phyloP scores from a whole-genome alignment of 2,888 invertebrate species.

The Mythimna lalbum region DNA sequence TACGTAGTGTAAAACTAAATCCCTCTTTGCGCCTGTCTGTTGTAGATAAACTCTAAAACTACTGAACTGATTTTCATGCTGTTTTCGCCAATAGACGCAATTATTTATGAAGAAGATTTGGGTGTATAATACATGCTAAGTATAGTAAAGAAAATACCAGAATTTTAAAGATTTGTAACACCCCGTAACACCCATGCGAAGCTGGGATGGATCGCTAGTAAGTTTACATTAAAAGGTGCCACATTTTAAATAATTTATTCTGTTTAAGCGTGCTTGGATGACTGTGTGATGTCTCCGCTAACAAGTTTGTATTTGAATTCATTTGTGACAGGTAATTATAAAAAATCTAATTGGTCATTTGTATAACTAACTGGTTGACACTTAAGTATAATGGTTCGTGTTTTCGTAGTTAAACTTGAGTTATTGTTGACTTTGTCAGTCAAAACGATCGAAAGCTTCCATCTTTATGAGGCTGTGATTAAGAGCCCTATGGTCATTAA shows the following conservation, averaged over 20 bases:
- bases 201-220: no score
- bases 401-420: conserved; percentile 38
- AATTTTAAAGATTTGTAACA: no score
- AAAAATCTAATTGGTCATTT: conserved; percentile 42
- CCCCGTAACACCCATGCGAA: no score
- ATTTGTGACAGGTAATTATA: conserved; percentile 42
- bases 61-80: no score
- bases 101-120: no score
- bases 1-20: no score
- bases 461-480: conserved; percentile 7
- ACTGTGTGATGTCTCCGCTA: conserved; percentile 38
- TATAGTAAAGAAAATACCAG: no score
- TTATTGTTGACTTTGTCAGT: conserved; percentile 24
- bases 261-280: conserved; percentile 11
- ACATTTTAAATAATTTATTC: conserved; percentile 55
- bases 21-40: no score
- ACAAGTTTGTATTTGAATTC: conserved; percentile 25
- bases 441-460: conserved; percentile 9
- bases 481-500: not conserved
- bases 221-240: conserved; percentile 34
- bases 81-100: no score
- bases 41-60: no score
- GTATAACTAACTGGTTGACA: conserved; percentile 43
- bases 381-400: conserved; percentile 40
- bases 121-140: no score